Percentiles rank a stretch among this genome's conserved stretches.
phyloP scores from a whole-genome alignment of 2,797 vertebrate genomes.

The Falco cherrug region DNA sequence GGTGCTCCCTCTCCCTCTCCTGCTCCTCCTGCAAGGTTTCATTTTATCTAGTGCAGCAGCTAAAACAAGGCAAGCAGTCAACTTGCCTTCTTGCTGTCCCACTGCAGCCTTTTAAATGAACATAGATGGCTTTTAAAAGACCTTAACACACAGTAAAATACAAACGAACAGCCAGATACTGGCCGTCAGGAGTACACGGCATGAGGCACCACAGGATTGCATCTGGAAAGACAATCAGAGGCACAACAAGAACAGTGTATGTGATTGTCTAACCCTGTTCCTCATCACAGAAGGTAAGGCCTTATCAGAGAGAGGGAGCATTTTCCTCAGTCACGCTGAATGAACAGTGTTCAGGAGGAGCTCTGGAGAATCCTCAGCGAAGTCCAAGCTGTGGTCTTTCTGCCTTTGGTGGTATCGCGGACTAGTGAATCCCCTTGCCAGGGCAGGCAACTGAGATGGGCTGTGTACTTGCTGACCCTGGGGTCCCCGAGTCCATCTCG shows the following conservation, averaged over 20 bases:
- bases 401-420: neutral
- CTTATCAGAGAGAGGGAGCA: neutral
- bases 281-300: neutral
- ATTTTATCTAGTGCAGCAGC: neutral
- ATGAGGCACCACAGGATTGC: rapidly evolving
- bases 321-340: neutral
- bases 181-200: rapidly evolving
- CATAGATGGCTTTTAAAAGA: neutral
- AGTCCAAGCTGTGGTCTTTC: neutral
- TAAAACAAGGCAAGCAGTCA: neutral
- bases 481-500: rapidly evolving
- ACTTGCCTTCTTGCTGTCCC: neutral
- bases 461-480: neutral
- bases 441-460: neutral
- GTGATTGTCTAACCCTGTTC: neutral
- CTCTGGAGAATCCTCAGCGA: neutral
- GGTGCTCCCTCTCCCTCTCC: too few species aligned
- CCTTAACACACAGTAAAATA: neutral
- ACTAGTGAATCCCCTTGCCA: neutral
- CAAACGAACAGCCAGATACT: neutral
- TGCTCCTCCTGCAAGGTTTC: neutral
- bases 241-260: rapidly evolving
- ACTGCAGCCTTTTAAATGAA: neutral
- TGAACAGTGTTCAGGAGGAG: rapidly evolving
- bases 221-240: neutral